A percentile compares a stretch with the other conserved stretches of the same genome.
Evolutionary conservation across 1,140 invertebrate species (phyloP).

Genomic region (Andricus grossulariae): DNA sequence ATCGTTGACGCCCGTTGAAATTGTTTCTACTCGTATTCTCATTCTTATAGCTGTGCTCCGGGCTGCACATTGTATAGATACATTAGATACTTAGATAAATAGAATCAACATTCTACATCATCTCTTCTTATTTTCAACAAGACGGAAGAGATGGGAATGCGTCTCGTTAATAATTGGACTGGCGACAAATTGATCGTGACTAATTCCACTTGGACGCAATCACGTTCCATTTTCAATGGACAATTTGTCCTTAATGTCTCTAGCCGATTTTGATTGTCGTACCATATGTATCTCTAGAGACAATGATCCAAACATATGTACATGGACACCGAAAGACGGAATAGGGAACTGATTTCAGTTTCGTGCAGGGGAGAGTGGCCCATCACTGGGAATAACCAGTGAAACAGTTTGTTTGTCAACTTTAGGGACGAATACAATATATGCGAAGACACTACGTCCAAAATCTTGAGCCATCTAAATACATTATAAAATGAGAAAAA

Average conservation of each 20-base stretch:
- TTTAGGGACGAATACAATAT: no score
- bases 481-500: no score
- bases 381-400: no score
- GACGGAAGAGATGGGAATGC: conserved; percentile 25
- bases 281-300: no score
- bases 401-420: no score
- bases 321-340: no score
- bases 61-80: background rate
- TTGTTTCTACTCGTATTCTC: background rate
- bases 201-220: conserved; percentile 21
- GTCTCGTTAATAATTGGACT: conserved; percentile 26
- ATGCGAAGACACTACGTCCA: no score
- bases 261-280: background rate
- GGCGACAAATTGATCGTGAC: conserved; percentile 30
- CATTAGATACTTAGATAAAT: background rate
- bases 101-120: conserved; percentile 11
- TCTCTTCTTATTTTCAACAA: conserved; percentile 12
- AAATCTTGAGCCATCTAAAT: no score
- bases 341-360: no score
- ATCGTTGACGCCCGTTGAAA: background rate
- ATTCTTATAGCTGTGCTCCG: background rate
- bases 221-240: conserved; percentile 25
- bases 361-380: no score
- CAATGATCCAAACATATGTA: no score
- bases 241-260: conserved; percentile 21